Evolutionary conservation across 1,140 invertebrate genomes (phyloP).

Genomic region (Mycetomoellerius zeteki): DNA sequence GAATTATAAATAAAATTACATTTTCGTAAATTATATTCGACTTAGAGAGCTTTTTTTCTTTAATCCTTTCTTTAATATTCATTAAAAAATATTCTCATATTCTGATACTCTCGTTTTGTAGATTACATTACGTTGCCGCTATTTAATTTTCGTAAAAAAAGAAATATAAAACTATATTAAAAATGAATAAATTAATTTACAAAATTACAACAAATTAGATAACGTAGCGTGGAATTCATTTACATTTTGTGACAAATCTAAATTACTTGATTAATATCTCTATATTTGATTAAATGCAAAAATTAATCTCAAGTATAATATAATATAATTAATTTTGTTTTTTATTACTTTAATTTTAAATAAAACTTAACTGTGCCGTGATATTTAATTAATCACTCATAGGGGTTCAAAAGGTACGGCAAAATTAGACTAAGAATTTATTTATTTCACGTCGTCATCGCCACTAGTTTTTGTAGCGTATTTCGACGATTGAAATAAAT

Average conservation of each 20-base stretch:
- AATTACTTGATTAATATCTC: neutral
- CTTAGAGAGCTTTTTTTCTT: neutral
- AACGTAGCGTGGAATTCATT: neutral
- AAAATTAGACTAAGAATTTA: constrained; percentile 11
- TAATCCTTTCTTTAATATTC: neutral
- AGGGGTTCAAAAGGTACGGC: neutral
- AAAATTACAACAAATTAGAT: neutral
- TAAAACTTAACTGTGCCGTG: neutral
- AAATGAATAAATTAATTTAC: neutral
- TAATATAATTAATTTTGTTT: neutral
- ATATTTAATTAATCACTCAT: neutral
- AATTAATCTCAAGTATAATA: neutral
- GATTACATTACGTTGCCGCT: neutral
- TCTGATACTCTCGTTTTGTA: neutral
- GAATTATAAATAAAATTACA: neutral
- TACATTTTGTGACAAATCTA: neutral
- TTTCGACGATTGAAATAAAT: neutral
- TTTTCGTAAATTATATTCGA: neutral
- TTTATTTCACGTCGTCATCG: neutral
- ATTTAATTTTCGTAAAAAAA: neutral
- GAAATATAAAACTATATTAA: neutral
- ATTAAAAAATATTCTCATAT: constrained; percentile 12
- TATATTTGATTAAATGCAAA: neutral
- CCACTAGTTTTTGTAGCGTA: no score
- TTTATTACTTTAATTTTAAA: neutral